phyloP scores from a whole-genome alignment of 2,797 vertebrate genomes.

The Pachyuromys duprasi region DNA sequence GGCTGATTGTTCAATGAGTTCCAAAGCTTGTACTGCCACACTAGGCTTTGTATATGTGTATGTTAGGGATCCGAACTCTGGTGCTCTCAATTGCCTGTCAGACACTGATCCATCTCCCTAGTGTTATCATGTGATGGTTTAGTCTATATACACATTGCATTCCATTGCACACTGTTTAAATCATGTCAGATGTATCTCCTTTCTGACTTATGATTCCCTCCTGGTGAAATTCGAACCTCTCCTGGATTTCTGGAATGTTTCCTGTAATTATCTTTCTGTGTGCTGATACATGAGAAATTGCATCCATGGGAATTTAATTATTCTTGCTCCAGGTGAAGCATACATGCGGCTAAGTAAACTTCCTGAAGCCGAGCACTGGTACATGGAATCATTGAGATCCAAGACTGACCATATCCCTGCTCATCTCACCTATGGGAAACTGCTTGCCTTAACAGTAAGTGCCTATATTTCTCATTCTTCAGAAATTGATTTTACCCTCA shows the following conservation, averaged over 20 bases:
- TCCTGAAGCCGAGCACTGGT: constrained; percentile 96
- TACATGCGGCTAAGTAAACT: constrained; percentile 96
- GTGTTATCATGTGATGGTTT: neutral
- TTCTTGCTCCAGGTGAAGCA: constrained; percentile 93
- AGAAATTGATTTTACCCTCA: neutral
- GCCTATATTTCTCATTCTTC: neutral
- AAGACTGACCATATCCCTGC: constrained; percentile 99
- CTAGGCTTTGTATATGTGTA: neutral
- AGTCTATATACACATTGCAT: neutral
- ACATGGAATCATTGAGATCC: constrained; percentile 94
- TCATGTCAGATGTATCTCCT: neutral
- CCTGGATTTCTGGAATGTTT: neutral
- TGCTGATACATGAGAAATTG: neutral
- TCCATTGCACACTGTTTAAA: neutral
- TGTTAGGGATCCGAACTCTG: neutral
- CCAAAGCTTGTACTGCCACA: neutral
- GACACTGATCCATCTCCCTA: neutral
- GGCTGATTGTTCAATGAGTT: neutral
- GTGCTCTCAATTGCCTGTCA: neutral
- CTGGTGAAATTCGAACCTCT: neutral
- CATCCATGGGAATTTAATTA: neutral
- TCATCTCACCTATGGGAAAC: constrained; percentile 98
- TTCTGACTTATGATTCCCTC: neutral
- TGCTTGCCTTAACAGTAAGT: constrained; percentile 96
- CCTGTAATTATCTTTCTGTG: neutral